phyloP scores from a whole-genome alignment of 2,888 invertebrate genomes.

The Elegia similella region DNA sequence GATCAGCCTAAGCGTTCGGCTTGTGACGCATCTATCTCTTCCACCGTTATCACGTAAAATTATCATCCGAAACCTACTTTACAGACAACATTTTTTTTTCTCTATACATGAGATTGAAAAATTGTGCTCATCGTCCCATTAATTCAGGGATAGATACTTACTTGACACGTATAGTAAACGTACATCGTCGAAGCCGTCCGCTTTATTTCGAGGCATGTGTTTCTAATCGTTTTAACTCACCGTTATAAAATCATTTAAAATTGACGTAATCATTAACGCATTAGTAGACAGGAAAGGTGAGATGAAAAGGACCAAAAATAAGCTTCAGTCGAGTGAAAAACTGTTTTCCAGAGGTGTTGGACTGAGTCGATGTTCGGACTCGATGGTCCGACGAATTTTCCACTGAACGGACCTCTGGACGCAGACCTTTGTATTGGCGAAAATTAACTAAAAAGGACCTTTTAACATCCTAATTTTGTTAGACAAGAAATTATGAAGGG shows the following conservation, averaged over 20 bases:
- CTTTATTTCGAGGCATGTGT: too few species aligned
- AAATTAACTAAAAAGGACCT: slow-evolving; percentile 72
- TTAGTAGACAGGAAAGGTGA: slow-evolving; percentile 65
- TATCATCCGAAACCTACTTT: too few species aligned
- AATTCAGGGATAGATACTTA: too few species aligned
- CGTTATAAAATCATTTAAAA: slow-evolving; percentile 17
- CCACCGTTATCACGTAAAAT: too few species aligned
- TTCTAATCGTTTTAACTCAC: too few species aligned
- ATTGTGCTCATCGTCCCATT: too few species aligned
- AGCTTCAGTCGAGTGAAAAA: slow-evolving; percentile 73
- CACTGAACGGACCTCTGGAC: slow-evolving; percentile 74
- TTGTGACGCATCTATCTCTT: too few species aligned
- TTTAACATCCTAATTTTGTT: slow-evolving; percentile 63
- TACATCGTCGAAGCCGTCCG: too few species aligned
- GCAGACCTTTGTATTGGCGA: slow-evolving; percentile 73
- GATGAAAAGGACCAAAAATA: slow-evolving; percentile 80
- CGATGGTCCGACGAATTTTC: slow-evolving; percentile 78
- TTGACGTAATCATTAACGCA: slow-evolving; percentile 55
- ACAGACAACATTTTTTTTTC: too few species aligned
- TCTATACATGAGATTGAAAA: too few species aligned
- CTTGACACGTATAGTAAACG: too few species aligned
- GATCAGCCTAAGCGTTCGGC: too few species aligned
- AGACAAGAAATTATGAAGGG: slow-evolving; percentile 54
- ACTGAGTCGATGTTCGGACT: slow-evolving; percentile 71
- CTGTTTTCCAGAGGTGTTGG: slow-evolving; percentile 78